Evolutionary conservation across 2,113 vertebrate species (phyloP), one percentile per base, ranked within the genome.

Genomic region (Poeciliopsis turrubarensis): DNA sequence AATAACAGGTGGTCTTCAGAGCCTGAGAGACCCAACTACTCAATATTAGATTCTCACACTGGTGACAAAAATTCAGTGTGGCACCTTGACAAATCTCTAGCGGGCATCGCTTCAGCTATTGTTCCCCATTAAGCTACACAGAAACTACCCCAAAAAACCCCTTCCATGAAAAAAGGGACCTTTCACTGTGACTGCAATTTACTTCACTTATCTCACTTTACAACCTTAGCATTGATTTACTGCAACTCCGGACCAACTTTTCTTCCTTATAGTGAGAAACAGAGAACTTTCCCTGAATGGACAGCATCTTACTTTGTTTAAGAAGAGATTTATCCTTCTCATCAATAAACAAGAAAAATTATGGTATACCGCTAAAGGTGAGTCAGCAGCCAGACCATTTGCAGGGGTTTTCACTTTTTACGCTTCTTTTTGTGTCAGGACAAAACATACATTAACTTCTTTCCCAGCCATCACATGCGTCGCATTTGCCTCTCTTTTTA

Each of bases 1-100:
- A 87, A 87, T 80, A 91, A 89, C 92, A 91, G 85, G 87, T 87
- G 83, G 89, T 78, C 69, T 84, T 77, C 39, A 73, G 78, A 29
- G 68, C 74, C 72, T 75, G 32, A 60, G 76, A 80, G 73, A 90
- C 66, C 62, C 47, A 68, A 64, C 64, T 80, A 68, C 69, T 81
- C 27, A 89, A 86, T 70, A 80, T 87, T 84, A 73, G 65, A 82
- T 83, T 90, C 83, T 86, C 89, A 89, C 82, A 31, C 84, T 65
- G 5, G 74, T 77, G 71, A 79, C 75, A 84, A 77, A 61, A 68
- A 74, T 62, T 84, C 62, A 32, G 13, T 19, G 17, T 31, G 78
- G 72, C 73, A 78, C 78, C 68, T 71, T 60, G 12, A 73, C 68
- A 73, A 71, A 69, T 70, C 79, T 70, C 68, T 27, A 72, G 77